A percentile compares a stretch with the other conserved stretches of the same genome.
phyloP scores from a whole-genome alignment of 2,888 invertebrate genomes.

The Bombylius discolor region DNA sequence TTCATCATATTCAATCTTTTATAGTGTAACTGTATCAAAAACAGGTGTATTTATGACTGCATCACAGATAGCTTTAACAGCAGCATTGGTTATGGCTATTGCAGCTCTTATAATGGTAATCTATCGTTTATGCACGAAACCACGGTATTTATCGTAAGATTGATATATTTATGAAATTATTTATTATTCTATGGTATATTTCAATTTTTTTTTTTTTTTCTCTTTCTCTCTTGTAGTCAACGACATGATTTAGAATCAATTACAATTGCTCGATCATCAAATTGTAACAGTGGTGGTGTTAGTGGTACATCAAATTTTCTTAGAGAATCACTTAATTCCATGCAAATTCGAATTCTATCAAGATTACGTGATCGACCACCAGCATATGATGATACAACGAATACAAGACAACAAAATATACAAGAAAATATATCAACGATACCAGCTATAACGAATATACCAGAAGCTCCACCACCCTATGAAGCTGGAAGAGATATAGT shows the following conservation, averaged over 20 bases:
- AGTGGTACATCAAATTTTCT: slow-evolving; percentile 1
- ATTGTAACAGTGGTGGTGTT: no score
- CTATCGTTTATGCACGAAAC: slow-evolving; percentile 18
- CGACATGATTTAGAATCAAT: slow-evolving; percentile 7
- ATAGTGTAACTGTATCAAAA: background rate
- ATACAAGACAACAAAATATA: background rate
- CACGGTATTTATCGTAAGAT: slow-evolving; percentile 16
- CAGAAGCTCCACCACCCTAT: slow-evolving; percentile 18
- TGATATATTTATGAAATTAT: slow-evolving; percentile 2
- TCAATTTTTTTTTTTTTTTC: background rate
- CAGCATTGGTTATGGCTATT: slow-evolving; percentile 21
- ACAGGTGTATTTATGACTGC: slow-evolving; percentile 16
- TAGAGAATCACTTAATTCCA: slow-evolving; percentile 18
- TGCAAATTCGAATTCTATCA: slow-evolving; percentile 18
- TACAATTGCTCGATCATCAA: no score
- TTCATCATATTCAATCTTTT: background rate
- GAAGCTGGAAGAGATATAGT: slow-evolving; percentile 8
- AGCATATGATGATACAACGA: slow-evolving; percentile 13
- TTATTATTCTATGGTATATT: background rate
- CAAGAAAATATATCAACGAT: background rate
- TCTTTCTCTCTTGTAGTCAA: slow-evolving; percentile 13
- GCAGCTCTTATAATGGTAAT: slow-evolving; percentile 19
- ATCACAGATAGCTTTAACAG: slow-evolving; percentile 20
- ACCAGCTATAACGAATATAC: slow-evolving; percentile 1
- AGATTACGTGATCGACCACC: slow-evolving; percentile 20